phyloP scores from a whole-genome alignment of 2,888 invertebrate genomes.

The Ceriagrion tenellum region DNA sequence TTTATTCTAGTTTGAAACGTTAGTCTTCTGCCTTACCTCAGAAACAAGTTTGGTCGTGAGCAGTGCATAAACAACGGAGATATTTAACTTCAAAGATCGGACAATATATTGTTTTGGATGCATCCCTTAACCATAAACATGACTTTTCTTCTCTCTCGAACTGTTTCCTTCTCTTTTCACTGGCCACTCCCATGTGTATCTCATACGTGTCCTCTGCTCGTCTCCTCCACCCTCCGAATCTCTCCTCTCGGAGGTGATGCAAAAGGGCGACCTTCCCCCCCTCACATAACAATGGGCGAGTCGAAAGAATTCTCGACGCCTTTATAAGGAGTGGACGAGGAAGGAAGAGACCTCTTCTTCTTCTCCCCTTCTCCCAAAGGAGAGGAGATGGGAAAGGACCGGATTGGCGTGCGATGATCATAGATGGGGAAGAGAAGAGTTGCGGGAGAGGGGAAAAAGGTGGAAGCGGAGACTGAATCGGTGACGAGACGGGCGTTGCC shows the following conservation, averaged over 20 bases:
- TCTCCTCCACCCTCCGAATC: background rate
- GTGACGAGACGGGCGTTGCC: background rate
- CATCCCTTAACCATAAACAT: too few species aligned
- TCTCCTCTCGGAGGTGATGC: constrained; percentile 38
- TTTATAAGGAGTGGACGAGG: background rate
- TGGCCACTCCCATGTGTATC: background rate
- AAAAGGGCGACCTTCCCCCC: background rate
- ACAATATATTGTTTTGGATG: too few species aligned
- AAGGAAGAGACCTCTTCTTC: background rate
- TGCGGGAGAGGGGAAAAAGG: background rate
- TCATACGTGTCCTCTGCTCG: background rate
- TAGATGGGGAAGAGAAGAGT: background rate
- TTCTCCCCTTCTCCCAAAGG: background rate
- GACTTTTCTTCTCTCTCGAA: too few species aligned
- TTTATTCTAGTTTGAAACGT: too few species aligned
- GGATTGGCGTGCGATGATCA: background rate
- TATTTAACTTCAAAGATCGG: too few species aligned
- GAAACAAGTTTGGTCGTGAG: too few species aligned
- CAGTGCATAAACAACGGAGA: too few species aligned
- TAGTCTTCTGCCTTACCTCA: too few species aligned
- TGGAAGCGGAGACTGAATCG: background rate
- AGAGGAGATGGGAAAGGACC: background rate
- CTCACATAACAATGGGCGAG: constrained; percentile 42
- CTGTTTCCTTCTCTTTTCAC: background rate
- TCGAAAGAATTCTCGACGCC: constrained; percentile 5